These are phyloP conservation scores for Popillia japonica DNA, from an alignment of 1,140 invertebrate species.

Conservation along the genomic window DNA sequence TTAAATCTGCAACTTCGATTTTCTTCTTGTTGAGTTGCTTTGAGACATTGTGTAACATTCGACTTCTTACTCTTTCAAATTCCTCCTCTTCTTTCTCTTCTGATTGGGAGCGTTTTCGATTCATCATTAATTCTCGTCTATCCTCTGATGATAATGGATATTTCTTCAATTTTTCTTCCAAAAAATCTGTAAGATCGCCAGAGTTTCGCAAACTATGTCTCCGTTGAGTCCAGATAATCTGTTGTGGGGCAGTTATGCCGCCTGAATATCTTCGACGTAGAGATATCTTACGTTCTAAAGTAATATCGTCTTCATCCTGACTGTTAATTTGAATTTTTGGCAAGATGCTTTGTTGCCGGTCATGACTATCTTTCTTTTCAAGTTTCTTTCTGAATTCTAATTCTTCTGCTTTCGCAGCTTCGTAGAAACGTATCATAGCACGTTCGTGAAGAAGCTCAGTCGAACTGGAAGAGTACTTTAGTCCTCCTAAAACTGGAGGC, in stretches of 20 bases:
- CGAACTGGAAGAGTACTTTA: slow-evolving; percentile 79
- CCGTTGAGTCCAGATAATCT: slow-evolving; percentile 53
- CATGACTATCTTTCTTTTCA: slow-evolving; percentile 49
- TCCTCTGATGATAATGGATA: slow-evolving; percentile 42
- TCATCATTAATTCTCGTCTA: slow-evolving; percentile 45
- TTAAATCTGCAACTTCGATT: slow-evolving; percentile 52
- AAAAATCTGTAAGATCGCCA: slow-evolving; percentile 51
- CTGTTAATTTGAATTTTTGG: slow-evolving; percentile 58
- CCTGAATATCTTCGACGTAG: slow-evolving; percentile 51
- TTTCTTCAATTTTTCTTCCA: slow-evolving; percentile 45
- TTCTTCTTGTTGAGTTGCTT: slow-evolving; percentile 44
- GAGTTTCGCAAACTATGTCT: slow-evolving; percentile 56
- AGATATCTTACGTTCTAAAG: slow-evolving; percentile 53
- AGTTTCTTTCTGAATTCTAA: slow-evolving; percentile 62
- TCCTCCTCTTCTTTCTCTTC: slow-evolving; percentile 56
- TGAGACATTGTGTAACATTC: slow-evolving; percentile 41
- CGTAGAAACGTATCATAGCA: slow-evolving; percentile 80
- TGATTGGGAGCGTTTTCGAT: slow-evolving; percentile 51
- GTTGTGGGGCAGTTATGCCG: slow-evolving; percentile 49
- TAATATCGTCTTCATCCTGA: slow-evolving; percentile 48
- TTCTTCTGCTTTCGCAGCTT: slow-evolving; percentile 76
- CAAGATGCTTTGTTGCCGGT: slow-evolving; percentile 48
- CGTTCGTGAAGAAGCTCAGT: slow-evolving; percentile 81
- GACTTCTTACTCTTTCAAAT: slow-evolving; percentile 50
- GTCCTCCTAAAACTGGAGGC: slow-evolving; percentile 63